Conservation (phyloP, 2,113 vertebrate species). For the Oophaga pumilio region DNA sequence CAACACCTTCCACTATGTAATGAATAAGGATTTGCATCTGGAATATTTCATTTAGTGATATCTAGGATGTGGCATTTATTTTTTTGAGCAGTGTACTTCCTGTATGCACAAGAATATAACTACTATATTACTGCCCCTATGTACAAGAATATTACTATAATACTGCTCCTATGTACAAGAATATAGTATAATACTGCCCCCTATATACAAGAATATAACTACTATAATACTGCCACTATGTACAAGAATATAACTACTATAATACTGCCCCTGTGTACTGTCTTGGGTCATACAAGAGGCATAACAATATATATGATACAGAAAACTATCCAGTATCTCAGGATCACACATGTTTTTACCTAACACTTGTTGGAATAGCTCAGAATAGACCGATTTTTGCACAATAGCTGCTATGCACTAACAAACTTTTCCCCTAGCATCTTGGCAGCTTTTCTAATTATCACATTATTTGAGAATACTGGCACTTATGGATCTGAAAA, state of each 20-base stretch:
- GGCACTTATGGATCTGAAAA: conserved; percentile 44
- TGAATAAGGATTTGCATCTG: too few species aligned
- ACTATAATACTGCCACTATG: background rate
- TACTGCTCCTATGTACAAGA: too few species aligned
- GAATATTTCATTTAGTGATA: too few species aligned
- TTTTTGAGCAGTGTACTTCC: too few species aligned
- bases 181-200: too few species aligned
- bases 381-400: conserved; percentile 11
- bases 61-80: too few species aligned
- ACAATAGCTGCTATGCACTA: conserved; percentile 8
- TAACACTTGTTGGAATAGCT: background rate
- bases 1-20: too few species aligned
- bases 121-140: too few species aligned
- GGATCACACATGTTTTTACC: background rate
- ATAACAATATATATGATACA: background rate
- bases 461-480: conserved; percentile 42
- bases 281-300: too few species aligned
- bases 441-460: conserved; percentile 40
- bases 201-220: background rate
- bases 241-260: background rate
- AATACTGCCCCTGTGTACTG: background rate
- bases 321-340: background rate
- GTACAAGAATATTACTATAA: too few species aligned
- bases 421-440: background rate
- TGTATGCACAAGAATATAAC: too few species aligned